Evolutionary conservation across 2,113 vertebrate genomes (phyloP), one percentile per base, ranked within the genome.

Genomic region (Terrapene triunguis): DNA sequence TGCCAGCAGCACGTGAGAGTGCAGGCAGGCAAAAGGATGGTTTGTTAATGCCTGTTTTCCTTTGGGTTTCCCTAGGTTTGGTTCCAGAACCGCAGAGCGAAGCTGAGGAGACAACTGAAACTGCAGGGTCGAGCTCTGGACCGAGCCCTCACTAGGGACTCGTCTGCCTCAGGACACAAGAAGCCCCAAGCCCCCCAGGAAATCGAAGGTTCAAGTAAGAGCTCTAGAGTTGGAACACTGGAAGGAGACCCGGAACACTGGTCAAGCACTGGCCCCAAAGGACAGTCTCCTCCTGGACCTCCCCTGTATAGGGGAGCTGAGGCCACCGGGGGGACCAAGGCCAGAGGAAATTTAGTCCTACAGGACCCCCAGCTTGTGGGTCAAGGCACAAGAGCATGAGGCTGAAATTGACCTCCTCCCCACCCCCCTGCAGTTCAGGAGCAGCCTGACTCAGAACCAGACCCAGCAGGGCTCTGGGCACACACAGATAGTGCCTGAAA

Each of bases 41-140:
- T 80, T 78, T 47, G 74, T 13, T 78, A 27, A 78, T 78, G 74
- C 74, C 42, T 47, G 11, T 47, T 78, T 78, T 47, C 42, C 74
- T 47, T 78, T 44, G 74, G 42, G 24, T 78, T 27, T 55, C 80
- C 17, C 10, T 87, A 99, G 99, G 99, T 99, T 86, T 99, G 99
- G 99, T 99, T 99, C 95, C 99, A 99, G 90, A 99, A 99, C 95
- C 98, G 99, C 29, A 98, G 99, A 35, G 99, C 99, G 50, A 99
- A 99, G 96, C 98, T 99, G 98, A 97, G 98, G 76, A 96, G 98
- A 32, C 99, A 99, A 95, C 97, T 99, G 86, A 99, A 99, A 57
- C 96, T 98, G 53, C 98, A 98, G 88, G 97, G 97, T 38, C 98
- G 98, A 86, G 76, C 96, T 1, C 87, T 72, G 3, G 96, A 95